A percentile compares a stretch with the other conserved stretches of the same genome.
Evolutionary conservation across 2,113 vertebrate species (phyloP).

Genomic region (Promerops cafer): DNA sequence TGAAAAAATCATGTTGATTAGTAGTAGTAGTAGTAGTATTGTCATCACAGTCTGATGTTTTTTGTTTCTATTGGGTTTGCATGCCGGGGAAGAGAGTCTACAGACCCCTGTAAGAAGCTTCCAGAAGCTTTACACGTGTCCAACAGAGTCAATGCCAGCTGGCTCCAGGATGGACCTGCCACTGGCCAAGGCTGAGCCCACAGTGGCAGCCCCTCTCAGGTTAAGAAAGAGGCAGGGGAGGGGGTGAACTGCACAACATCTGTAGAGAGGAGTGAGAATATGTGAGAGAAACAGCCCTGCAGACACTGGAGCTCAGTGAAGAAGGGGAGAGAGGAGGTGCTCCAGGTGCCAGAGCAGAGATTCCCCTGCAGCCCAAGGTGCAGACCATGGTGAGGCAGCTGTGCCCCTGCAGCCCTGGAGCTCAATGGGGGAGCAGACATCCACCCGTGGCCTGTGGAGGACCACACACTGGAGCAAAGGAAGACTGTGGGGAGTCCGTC

Average conservation of each 20-base stretch:
- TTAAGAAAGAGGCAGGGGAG: no score
- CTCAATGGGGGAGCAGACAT: neutral
- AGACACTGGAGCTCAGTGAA: neutral
- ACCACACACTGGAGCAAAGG: neutral
- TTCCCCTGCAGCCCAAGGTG: neutral
- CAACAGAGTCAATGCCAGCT: neutral
- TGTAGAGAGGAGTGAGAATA: neutral
- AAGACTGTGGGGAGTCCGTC: neutral
- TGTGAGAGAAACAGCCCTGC: neutral
- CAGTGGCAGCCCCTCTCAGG: neutral
- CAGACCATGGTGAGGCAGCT: neutral
- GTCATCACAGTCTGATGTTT: neutral
- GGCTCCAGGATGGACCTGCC: fast-evolving
- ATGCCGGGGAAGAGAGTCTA: neutral
- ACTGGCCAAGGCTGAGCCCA: neutral
- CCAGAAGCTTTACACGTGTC: neutral
- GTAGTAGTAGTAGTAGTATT: neutral
- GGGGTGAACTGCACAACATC: neutral
- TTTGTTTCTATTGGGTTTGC: neutral
- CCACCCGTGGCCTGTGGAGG: neutral
- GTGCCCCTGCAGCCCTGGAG: neutral
- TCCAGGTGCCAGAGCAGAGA: neutral
- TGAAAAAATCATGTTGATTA: neutral
- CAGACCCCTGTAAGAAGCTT: neutral
- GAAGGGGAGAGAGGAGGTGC: neutral